A percentile compares a stretch with the other conserved stretches of the same genome.
These are phyloP conservation scores for Eristalinus sepulchralis DNA, from an alignment of 2,888 invertebrate genomes.

Conservation along the genomic window DNA sequence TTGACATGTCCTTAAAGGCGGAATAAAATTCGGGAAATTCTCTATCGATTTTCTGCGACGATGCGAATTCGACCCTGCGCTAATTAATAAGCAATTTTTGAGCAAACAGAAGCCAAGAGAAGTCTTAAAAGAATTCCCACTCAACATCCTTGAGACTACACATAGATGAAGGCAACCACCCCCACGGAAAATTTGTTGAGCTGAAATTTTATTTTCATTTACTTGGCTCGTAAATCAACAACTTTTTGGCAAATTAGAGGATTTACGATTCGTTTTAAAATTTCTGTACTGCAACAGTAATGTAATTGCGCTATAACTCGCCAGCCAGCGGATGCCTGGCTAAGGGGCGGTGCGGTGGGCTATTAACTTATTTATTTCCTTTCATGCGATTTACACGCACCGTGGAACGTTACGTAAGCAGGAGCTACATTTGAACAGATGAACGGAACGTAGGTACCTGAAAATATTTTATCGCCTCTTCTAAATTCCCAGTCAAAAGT, in stretches of 20 bases:
- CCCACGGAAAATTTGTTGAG: conserved; percentile 30
- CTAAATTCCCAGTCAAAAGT: background rate
- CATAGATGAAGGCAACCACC: background rate
- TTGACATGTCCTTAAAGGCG: background rate
- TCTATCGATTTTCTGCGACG: background rate
- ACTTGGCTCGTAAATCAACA: conserved; percentile 42
- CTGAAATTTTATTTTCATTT: conserved; percentile 46
- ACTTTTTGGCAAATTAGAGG: conserved; percentile 49
- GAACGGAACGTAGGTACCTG: background rate
- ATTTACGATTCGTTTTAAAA: conserved; percentile 41
- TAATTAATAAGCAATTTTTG: background rate
- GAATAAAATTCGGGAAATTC: background rate
- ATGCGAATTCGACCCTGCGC: background rate
- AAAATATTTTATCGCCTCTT: background rate
- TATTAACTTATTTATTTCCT: conserved; percentile 12
- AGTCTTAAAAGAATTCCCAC: no score
- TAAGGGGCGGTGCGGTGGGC: background rate
- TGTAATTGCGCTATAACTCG: conserved; percentile 20
- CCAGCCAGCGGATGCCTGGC: background rate
- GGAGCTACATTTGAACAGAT: background rate
- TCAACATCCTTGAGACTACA: no score
- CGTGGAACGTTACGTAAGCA: background rate
- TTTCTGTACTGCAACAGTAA: conserved; percentile 29
- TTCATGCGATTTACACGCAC: conserved; percentile 12
- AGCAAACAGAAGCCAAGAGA: no score